These are phyloP conservation scores for Mylabris phalerata DNA, from an alignment of 1,140 invertebrate species.

Conservation along the genomic window DNA sequence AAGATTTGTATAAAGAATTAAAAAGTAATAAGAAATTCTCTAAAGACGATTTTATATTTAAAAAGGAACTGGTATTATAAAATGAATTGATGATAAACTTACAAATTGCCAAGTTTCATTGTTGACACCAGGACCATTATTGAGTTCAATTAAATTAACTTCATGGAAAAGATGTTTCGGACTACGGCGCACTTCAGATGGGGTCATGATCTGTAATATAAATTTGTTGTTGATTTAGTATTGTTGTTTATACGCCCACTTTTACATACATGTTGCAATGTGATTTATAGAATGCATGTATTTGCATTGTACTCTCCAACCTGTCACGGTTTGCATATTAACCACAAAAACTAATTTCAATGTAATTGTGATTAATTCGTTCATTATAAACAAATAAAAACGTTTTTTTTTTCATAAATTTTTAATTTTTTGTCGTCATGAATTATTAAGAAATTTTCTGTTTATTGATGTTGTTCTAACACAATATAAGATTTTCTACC, in stretches of 20 bases:
- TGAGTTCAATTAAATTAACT: constrained; percentile 57
- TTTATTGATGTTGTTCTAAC: no score
- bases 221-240: constrained; percentile 20
- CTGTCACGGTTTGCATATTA: constrained; percentile 13
- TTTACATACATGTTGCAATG: constrained; percentile 17
- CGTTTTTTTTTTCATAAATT: no score
- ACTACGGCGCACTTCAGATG: constrained; percentile 61
- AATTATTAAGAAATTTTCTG: no score
- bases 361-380: constrained; percentile 17
- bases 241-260: constrained; percentile 14
- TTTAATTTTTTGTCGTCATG: no score
- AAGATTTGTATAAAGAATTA: no score
- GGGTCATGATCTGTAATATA: constrained; percentile 60
- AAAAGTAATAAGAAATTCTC: not conserved
- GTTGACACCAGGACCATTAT: constrained; percentile 44
- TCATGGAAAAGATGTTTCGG: constrained; percentile 67
- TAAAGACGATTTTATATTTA: not conserved
- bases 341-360: constrained; percentile 14
- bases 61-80: not conserved
- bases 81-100: constrained; percentile 11
- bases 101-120: constrained; percentile 46
- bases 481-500: no score
- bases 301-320: constrained; percentile 20
- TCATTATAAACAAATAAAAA: not conserved
- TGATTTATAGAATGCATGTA: constrained; percentile 25